Evolutionary conservation across 2,113 vertebrate genomes (phyloP).

Genomic region (Cyphomyrus plagiostoma): DNA sequence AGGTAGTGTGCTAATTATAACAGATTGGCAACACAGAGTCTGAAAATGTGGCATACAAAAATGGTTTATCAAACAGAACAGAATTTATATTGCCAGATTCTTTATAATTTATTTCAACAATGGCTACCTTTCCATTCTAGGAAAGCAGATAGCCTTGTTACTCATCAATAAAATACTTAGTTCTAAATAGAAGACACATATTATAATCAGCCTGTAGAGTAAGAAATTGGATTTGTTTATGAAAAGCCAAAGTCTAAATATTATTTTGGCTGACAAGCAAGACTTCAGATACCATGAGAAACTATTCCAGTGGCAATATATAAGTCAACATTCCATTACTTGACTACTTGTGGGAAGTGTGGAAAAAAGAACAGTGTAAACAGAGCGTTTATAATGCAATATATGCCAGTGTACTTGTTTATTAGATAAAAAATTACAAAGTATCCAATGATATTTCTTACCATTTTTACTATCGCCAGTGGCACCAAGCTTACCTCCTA

Average conservation of each 20-base stretch:
- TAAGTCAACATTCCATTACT: background rate
- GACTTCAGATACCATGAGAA: background rate
- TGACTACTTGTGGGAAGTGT: background rate
- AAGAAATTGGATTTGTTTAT: background rate
- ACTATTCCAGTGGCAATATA: background rate
- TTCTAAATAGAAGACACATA: background rate
- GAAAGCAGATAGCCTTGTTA: background rate
- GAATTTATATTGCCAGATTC: background rate
- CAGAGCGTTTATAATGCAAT: background rate
- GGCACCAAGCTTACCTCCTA: too few relatives aligned
- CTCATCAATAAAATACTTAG: background rate
- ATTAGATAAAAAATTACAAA: background rate
- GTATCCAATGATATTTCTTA: background rate
- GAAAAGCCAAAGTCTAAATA: constrained; percentile 12
- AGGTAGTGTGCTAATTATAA: too few relatives aligned
- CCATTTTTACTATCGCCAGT: background rate
- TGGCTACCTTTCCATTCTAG: constrained; percentile 16
- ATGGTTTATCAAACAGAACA: background rate
- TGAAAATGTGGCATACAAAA: background rate
- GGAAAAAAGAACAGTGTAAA: background rate
- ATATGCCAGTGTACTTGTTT: background rate
- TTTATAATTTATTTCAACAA: background rate
- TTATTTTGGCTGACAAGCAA: constrained; percentile 1
- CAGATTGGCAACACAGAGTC: background rate
- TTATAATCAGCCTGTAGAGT: background rate